A percentile compares a stretch with the other conserved stretches of the same genome.
phyloP scores from a whole-genome alignment of 2,113 vertebrate species.

The Sminthopsis crassicaudata region DNA sequence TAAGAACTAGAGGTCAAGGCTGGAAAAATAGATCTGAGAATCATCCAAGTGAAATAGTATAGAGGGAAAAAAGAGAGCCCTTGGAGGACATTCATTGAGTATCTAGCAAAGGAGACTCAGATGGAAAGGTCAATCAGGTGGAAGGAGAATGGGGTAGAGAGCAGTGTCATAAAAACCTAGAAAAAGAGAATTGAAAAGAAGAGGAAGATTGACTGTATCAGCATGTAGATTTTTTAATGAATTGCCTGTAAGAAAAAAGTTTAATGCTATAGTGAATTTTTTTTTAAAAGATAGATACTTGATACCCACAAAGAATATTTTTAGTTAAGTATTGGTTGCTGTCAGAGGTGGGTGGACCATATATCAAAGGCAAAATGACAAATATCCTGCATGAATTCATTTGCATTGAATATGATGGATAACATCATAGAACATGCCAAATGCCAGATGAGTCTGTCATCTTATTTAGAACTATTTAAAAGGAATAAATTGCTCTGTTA shows the following conservation, averaged over 20 bases:
- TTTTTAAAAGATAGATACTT: conserved; percentile 41
- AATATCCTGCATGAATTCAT: conserved; percentile 39
- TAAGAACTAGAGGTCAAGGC: background rate
- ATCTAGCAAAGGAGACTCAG: background rate
- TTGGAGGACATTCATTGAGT: background rate
- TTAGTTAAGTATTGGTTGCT: conserved; percentile 46
- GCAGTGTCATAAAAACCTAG: background rate
- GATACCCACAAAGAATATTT: conserved; percentile 45
- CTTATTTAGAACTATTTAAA: conserved; percentile 42
- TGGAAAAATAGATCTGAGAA: background rate
- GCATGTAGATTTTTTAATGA: conserved; percentile 28
- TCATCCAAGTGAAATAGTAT: background rate
- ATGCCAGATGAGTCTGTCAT: conserved; percentile 22
- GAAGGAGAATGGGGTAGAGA: background rate
- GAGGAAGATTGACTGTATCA: background rate
- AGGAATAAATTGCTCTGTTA: conserved; percentile 41
- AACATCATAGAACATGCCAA: conserved; percentile 27
- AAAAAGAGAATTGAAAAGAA: background rate
- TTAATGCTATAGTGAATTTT: conserved; percentile 17
- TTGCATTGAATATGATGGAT: conserved; percentile 37
- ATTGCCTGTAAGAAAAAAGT: background rate
- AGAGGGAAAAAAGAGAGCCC: background rate
- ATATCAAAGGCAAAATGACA: conserved; percentile 39
- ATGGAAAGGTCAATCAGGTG: background rate
- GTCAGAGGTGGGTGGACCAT: conserved; percentile 7